Evolutionary conservation across 2,113 vertebrate genomes (phyloP).

Genomic region (Mormyrus iriodes): DNA sequence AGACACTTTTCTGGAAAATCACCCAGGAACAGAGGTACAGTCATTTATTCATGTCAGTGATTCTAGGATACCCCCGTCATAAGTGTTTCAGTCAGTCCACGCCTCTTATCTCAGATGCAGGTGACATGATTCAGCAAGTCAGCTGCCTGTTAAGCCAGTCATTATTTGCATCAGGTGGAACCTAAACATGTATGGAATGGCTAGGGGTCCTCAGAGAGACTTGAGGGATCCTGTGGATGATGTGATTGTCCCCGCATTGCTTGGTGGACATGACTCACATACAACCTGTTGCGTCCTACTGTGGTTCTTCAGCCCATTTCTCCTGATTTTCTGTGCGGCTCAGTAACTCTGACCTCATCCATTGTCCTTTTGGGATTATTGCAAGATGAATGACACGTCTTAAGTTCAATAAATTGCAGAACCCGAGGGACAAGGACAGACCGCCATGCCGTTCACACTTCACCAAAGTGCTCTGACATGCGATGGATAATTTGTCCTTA

Average conservation of each 20-base stretch:
- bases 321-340: background rate
- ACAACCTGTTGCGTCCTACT: background rate
- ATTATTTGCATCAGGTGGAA: background rate
- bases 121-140: background rate
- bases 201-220: background rate
- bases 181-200: background rate
- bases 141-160: background rate
- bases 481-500: background rate
- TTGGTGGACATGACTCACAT: background rate
- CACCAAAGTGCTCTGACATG: background rate
- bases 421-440: background rate
- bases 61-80: background rate
- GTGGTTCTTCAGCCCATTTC: background rate
- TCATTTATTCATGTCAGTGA: background rate
- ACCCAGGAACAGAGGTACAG: background rate
- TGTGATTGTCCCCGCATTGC: background rate
- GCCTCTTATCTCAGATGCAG: background rate
- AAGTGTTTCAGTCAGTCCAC: background rate
- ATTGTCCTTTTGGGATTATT: background rate
- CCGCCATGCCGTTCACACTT: background rate
- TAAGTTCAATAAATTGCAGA: background rate
- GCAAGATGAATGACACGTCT: background rate
- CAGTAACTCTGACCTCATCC: background rate
- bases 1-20: background rate
- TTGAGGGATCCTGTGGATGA: background rate